These are phyloP conservation scores for Achlya flavicornis DNA, from an alignment of 2,888 invertebrate genomes.

Conservation along the genomic window DNA sequence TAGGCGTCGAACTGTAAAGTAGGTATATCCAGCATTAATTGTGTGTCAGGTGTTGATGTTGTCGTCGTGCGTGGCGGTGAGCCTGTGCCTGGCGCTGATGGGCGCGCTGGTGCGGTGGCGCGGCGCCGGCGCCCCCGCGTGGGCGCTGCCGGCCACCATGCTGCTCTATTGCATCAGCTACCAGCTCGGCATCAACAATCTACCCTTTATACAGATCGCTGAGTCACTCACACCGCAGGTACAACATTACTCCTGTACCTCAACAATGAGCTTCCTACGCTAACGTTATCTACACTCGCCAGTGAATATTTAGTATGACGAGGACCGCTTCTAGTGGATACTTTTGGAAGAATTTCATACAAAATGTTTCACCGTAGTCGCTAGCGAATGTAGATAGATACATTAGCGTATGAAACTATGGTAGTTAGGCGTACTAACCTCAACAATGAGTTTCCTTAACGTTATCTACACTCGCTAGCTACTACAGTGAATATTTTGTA, in stretches of 20 bases:
- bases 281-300: not conserved
- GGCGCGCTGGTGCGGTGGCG: slow-evolving; percentile 45
- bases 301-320: too few species aligned
- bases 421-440: too few species aligned
- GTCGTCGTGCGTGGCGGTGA: slow-evolving; percentile 30
- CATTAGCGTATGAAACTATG: too few species aligned
- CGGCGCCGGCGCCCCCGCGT: slow-evolving; percentile 41
- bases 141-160: slow-evolving; percentile 54
- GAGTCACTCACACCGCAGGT: slow-evolving; percentile 51
- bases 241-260: too few species aligned
- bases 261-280: not conserved
- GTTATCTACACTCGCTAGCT: not conserved
- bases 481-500: too few species aligned
- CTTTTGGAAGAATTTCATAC: too few species aligned
- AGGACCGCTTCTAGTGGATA: too few species aligned
- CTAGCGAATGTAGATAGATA: too few species aligned
- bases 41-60: slow-evolving; percentile 38
- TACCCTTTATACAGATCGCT: slow-evolving; percentile 45
- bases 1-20: too few species aligned
- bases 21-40: too few species aligned
- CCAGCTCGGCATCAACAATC: slow-evolving; percentile 54
- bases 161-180: slow-evolving; percentile 49
- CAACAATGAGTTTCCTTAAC: not conserved
- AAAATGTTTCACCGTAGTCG: too few species aligned
- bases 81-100: slow-evolving; percentile 38